These are phyloP conservation scores for Anguilla rostrata DNA, from an alignment of 2,113 vertebrate genomes.

Conservation along the genomic window DNA sequence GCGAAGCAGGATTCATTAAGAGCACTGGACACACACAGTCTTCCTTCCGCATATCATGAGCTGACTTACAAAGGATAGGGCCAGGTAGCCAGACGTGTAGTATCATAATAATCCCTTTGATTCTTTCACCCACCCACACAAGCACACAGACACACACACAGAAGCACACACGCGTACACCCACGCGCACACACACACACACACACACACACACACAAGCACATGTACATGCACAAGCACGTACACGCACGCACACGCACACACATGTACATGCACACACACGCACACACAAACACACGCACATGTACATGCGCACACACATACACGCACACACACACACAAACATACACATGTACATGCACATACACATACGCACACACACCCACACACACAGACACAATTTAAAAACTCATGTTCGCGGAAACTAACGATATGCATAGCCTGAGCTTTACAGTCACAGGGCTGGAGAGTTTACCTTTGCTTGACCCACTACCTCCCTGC, in stretches of 20 bases:
- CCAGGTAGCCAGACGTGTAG: constrained; percentile 26
- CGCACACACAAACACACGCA: no score
- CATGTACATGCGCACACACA: not conserved
- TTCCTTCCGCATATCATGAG: constrained; percentile 21
- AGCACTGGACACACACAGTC: constrained; percentile 26
- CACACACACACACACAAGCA: not conserved
- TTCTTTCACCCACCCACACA: not conserved
- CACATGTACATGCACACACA: not conserved
- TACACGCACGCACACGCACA: not conserved
- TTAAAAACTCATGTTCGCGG: not conserved
- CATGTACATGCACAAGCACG: not conserved
- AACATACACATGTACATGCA: not conserved
- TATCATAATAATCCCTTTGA: constrained; percentile 24
- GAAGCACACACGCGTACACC: not conserved
- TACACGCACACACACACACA: not conserved
- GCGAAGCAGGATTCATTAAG: not conserved
- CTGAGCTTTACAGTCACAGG: no score
- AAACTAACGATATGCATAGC: not conserved
- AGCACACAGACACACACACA: not conserved
- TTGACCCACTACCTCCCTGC: no score
- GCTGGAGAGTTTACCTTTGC: no score
- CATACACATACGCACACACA: not conserved
- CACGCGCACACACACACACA: not conserved
- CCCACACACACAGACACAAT: not conserved
- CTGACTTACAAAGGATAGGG: constrained; percentile 21